phyloP scores from a whole-genome alignment of 2,888 invertebrate genomes.

The Machimus rusticus region DNA sequence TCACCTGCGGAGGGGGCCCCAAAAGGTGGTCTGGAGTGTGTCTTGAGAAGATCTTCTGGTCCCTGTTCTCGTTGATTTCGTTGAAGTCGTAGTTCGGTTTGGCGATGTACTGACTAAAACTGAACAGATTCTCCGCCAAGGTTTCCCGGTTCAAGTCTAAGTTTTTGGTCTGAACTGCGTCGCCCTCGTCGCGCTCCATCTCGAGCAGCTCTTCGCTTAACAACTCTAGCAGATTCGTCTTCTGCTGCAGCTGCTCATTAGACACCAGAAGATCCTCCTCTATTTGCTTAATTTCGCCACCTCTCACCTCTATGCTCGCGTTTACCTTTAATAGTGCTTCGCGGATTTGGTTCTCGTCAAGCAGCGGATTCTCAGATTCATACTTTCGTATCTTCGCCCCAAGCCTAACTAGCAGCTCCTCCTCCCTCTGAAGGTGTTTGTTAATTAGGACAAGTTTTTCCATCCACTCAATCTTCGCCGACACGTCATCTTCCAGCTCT shows the following conservation, averaged over 20 bases:
- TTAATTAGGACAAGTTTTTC: slow-evolving; percentile 78
- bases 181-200: not conserved
- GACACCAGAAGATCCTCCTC: slow-evolving; percentile 65
- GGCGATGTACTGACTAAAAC: slow-evolving; percentile 46
- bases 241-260: slow-evolving; percentile 66
- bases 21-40: slow-evolving; percentile 25
- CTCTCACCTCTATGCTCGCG: slow-evolving; percentile 64
- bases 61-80: slow-evolving; percentile 45
- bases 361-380: slow-evolving; percentile 63
- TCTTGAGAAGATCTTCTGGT: slow-evolving; percentile 1
- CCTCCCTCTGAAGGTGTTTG: slow-evolving; percentile 76
- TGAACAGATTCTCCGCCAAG: slow-evolving; percentile 45
- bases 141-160: slow-evolving; percentile 9
- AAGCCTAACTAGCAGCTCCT: slow-evolving; percentile 74
- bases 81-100: slow-evolving; percentile 48
- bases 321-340: slow-evolving; percentile 64
- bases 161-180: not conserved
- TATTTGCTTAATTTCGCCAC: slow-evolving; percentile 67
- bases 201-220: slow-evolving; percentile 64
- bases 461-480: slow-evolving; percentile 74
- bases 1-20: not conserved
- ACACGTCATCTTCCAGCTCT: slow-evolving; percentile 63
- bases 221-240: slow-evolving; percentile 66
- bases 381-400: slow-evolving; percentile 71
- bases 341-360: slow-evolving; percentile 63